A percentile compares a stretch with the other conserved stretches of the same genome.
phyloP scores from a whole-genome alignment of 2,888 invertebrate genomes.

The Acleris literana region DNA sequence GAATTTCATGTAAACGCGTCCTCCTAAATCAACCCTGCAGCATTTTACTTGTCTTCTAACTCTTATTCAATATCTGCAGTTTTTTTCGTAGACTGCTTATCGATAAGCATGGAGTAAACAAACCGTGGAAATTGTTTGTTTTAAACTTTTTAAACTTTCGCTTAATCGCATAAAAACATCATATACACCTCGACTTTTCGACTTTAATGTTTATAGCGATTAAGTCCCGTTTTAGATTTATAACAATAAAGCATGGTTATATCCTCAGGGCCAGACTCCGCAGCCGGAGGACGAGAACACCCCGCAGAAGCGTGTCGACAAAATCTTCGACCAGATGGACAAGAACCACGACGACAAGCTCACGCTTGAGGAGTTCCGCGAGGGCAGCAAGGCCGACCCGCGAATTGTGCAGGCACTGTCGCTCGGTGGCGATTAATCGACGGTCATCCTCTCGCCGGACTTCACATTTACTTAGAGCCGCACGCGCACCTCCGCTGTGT shows the following conservation, averaged over 20 bases:
- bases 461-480: slow-evolving; percentile 71
- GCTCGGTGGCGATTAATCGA: slow-evolving; percentile 89
- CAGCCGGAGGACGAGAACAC: slow-evolving; percentile 95
- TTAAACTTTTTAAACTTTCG: too few species aligned
- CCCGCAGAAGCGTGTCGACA: slow-evolving; percentile 97
- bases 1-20: too few species aligned
- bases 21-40: too few species aligned
- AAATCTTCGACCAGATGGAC: slow-evolving; percentile 99
- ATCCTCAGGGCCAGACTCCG: slow-evolving; percentile 92
- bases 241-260: too few species aligned
- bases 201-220: too few species aligned
- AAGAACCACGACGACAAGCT: slow-evolving; percentile 98
- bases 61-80: too few species aligned
- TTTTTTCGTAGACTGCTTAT: too few species aligned
- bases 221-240: too few species aligned
- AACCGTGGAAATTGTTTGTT: background rate
- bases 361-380: slow-evolving; percentile 97
- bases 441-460: slow-evolving; percentile 79
- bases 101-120: background rate
- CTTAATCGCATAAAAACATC: too few species aligned
- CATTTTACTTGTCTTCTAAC: too few species aligned
- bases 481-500: slow-evolving; percentile 51
- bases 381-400: slow-evolving; percentile 99
- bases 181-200: too few species aligned
- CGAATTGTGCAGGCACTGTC: slow-evolving; percentile 98